These are phyloP conservation scores for Strix uralensis DNA, from an alignment of 2,113 vertebrate species.

Conservation along the genomic window DNA sequence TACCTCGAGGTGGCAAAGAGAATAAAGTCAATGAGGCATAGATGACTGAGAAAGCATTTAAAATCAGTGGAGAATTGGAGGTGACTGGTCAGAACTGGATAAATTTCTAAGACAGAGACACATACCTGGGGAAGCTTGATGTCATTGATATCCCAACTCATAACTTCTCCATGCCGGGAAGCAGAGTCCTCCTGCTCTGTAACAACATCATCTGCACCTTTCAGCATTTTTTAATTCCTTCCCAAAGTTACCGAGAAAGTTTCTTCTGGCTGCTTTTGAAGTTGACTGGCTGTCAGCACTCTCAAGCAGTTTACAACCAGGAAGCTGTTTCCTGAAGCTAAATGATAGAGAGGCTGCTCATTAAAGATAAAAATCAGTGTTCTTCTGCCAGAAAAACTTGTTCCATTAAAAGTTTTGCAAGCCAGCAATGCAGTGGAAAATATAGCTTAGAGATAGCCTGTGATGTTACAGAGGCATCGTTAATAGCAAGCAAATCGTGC, in stretches of 20 bases:
- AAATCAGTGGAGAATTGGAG: background rate
- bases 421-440: conserved; percentile 47
- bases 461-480: background rate
- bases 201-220: background rate
- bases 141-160: conserved; percentile 83
- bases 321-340: conserved; percentile 66
- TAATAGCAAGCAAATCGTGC: background rate
- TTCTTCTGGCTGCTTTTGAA: conserved; percentile 8
- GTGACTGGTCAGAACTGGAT: background rate
- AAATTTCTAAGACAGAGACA: background rate
- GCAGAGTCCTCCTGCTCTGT: conserved; percentile 47
- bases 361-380: conserved; percentile 69
- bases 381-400: conserved; percentile 69
- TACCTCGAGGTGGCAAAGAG: background rate
- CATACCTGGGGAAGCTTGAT: conserved; percentile 80
- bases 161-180: conserved; percentile 30
- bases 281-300: conserved; percentile 8
- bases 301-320: conserved; percentile 53
- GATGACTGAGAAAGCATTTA: background rate
- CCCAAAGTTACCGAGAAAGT: background rate
- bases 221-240: conserved; percentile 7
- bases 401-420: conserved; percentile 72
- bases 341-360: conserved; percentile 50
- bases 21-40: background rate
- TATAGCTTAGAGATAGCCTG: conserved; percentile 1